phyloP scores from a whole-genome alignment of 2,888 invertebrate species.

The Trichacis sp. region DNA sequence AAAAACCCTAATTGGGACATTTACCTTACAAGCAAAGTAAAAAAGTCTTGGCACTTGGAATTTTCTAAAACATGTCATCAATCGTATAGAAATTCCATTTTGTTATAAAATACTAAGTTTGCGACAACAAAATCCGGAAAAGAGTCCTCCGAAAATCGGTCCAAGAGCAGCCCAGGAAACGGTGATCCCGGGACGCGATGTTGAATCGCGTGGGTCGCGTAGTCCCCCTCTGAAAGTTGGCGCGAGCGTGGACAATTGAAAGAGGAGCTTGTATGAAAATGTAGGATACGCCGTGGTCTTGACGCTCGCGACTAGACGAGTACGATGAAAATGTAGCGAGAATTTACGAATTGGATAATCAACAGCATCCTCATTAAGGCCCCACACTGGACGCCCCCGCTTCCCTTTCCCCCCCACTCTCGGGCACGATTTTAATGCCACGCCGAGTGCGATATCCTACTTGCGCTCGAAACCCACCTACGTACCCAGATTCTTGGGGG shows the following conservation, averaged over 20 bases:
- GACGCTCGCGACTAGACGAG: slow-evolving; percentile 58
- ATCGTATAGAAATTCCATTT: too few species aligned
- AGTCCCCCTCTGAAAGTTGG: too few species aligned
- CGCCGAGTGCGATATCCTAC: slow-evolving; percentile 36
- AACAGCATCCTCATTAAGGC: slow-evolving; percentile 76
- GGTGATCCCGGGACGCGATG: too few species aligned
- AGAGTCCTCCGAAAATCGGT: too few species aligned
- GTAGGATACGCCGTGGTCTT: slow-evolving; percentile 51
- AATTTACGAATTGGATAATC: slow-evolving; percentile 75
- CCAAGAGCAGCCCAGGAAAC: too few species aligned
- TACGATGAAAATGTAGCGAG: slow-evolving; percentile 68
- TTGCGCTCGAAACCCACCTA: slow-evolving; percentile 20
- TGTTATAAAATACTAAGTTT: too few species aligned
- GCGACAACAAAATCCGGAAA: too few species aligned
- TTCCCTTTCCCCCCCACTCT: slow-evolving; percentile 54
- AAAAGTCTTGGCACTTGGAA: too few species aligned
- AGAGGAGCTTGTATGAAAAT: slow-evolving; percentile 6
- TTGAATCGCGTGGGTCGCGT: too few species aligned
- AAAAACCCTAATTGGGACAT: too few species aligned
- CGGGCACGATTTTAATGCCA: slow-evolving; percentile 38
- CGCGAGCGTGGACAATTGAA: not conserved
- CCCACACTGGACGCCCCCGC: slow-evolving; percentile 67
- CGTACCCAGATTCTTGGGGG: slow-evolving; percentile 4
- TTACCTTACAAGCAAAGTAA: too few species aligned
- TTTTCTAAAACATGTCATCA: too few species aligned